Evolutionary conservation across 2,888 invertebrate genomes (phyloP).

Genomic region (Entomobrya proxima): DNA sequence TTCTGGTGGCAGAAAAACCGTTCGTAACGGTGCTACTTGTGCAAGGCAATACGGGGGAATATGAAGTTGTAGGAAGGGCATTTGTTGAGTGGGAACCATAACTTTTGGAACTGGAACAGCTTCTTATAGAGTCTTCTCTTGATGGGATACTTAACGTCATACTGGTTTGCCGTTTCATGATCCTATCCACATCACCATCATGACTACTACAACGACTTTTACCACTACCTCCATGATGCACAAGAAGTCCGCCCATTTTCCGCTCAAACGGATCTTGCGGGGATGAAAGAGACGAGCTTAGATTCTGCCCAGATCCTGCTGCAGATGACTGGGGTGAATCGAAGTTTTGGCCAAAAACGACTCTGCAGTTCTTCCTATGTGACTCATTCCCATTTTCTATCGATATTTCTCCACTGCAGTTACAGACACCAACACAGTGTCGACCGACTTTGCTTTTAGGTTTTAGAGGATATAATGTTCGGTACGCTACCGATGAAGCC

Average conservation of each 20-base stretch:
- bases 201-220: constrained; percentile 18
- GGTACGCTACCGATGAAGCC: constrained; percentile 5
- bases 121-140: constrained; percentile 71
- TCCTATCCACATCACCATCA: constrained; percentile 54
- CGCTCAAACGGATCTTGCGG: constrained; percentile 14
- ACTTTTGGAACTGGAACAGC: constrained; percentile 65
- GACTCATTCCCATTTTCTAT: constrained; percentile 9
- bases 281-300: background rate
- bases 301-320: constrained; percentile 50
- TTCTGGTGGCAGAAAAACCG: background rate
- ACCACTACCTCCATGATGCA: constrained; percentile 11
- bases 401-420: constrained; percentile 20
- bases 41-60: constrained; percentile 2
- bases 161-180: constrained; percentile 68
- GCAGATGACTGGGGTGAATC: constrained; percentile 33
- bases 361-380: constrained; percentile 9
- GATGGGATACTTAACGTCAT: constrained; percentile 72
- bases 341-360: constrained; percentile 16
- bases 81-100: constrained; percentile 27
- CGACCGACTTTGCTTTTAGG: constrained; percentile 19
- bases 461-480: constrained; percentile 13
- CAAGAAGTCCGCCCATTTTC: constrained; percentile 38
- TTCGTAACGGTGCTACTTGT: background rate
- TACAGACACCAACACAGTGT: background rate
- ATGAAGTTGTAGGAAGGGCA: background rate